phyloP scores from a whole-genome alignment of 2,888 invertebrate species.

The Formica aserva region DNA sequence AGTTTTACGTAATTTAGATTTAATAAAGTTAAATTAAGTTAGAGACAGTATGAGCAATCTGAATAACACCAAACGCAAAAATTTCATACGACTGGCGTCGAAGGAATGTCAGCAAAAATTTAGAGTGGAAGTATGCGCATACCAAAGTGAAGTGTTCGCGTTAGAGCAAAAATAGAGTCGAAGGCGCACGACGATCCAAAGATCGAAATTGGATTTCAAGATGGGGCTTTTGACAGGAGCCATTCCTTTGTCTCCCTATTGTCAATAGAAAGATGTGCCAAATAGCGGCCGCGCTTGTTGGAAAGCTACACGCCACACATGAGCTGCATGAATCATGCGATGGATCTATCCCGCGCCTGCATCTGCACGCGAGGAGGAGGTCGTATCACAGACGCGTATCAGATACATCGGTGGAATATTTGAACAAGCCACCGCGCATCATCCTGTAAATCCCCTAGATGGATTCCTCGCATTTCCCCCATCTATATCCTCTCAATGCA shows the following conservation, averaged over 20 bases:
- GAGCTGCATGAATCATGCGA: constrained; percentile 30
- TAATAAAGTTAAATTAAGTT: background rate
- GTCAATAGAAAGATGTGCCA: constrained; percentile 73
- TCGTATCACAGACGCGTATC: constrained; percentile 15
- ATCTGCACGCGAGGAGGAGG: background rate
- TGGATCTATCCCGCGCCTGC: background rate
- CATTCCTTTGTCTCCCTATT: constrained; percentile 65
- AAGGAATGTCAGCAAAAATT: constrained; percentile 31
- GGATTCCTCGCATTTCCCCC: background rate
- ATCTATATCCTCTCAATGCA: background rate
- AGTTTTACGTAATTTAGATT: background rate
- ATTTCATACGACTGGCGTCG: background rate
- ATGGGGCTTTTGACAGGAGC: constrained; percentile 63
- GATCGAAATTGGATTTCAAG: constrained; percentile 73
- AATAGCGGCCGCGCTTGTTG: constrained; percentile 52
- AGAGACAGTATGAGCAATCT: background rate
- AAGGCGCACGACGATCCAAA: constrained; percentile 60
- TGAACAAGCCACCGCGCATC: background rate
- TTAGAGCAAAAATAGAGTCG: constrained; percentile 68
- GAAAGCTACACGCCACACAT: constrained; percentile 14
- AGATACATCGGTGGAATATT: constrained; percentile 29
- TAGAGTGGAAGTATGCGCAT: background rate
- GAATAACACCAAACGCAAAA: background rate
- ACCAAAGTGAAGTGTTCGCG: constrained; percentile 16
- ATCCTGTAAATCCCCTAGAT: background rate